A percentile compares a stretch with the other conserved stretches of the same genome.
These are phyloP conservation scores for Nasonovia ribisnigri DNA, from an alignment of 2,888 invertebrate genomes.

Conservation along the genomic window DNA sequence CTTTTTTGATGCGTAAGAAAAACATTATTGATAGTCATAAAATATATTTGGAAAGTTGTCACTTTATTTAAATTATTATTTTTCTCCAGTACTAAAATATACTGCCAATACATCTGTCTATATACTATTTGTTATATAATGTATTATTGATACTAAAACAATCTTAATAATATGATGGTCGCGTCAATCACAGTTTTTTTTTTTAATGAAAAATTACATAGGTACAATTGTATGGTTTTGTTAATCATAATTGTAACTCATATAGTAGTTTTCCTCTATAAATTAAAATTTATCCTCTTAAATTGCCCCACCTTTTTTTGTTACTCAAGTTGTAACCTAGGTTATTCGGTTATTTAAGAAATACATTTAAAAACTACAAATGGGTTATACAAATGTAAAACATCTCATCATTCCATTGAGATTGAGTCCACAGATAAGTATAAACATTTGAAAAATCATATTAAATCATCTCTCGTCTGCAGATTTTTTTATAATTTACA, in stretches of 20 bases:
- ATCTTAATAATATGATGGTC: no score
- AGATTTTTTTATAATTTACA: neutral
- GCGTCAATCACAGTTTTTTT: no score
- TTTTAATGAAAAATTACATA: neutral
- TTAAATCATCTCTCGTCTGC: neutral
- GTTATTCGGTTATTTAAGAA: neutral
- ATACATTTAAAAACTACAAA: neutral
- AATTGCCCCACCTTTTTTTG: neutral
- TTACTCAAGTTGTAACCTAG: neutral
- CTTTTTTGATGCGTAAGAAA: neutral
- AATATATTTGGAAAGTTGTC: neutral
- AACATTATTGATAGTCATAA: neutral
- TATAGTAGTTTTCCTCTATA: neutral
- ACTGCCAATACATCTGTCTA: neutral
- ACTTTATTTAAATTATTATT: neutral
- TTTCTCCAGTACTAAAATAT: neutral
- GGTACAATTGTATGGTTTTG: no score
- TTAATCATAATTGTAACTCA: neutral
- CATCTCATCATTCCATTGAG: neutral
- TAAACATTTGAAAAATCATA: neutral
- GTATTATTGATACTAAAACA: neutral
- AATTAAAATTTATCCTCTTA: neutral
- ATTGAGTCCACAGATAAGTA: neutral
- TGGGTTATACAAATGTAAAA: neutral
- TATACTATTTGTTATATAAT: neutral